Evolutionary conservation across 2,113 vertebrate genomes (phyloP).

Genomic region (Cnemophilus loriae): DNA sequence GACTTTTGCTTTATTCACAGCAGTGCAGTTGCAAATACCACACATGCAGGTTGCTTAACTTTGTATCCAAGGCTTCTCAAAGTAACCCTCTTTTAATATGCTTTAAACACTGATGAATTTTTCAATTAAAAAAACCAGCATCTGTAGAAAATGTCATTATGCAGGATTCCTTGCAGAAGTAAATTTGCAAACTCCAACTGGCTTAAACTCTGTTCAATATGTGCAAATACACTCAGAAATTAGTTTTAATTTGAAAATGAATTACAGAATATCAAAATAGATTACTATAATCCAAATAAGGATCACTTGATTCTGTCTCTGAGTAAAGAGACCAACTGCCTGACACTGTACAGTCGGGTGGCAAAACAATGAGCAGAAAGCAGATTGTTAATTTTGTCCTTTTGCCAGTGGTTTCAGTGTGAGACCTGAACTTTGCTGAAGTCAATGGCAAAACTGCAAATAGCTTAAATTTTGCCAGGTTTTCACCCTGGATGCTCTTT

Average conservation of each 20-base stretch:
- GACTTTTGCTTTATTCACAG: background rate
- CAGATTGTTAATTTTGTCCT: background rate
- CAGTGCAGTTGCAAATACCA: background rate
- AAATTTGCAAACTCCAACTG: background rate
- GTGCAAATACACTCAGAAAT: background rate
- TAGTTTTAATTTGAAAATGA: background rate
- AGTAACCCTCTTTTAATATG: background rate
- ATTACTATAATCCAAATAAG: background rate
- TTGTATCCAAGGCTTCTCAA: background rate
- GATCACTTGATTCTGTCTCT: background rate
- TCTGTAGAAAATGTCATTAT: background rate
- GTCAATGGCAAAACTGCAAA: background rate
- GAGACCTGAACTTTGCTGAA: background rate
- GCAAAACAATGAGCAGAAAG: background rate
- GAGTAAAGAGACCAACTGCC: background rate
- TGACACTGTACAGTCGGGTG: background rate
- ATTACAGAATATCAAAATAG: background rate
- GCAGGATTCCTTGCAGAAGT: background rate
- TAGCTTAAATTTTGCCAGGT: background rate
- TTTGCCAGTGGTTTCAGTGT: background rate
- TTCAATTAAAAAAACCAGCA: background rate
- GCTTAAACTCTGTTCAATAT: background rate
- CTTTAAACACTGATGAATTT: background rate
- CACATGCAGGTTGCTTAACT: background rate
- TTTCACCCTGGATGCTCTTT: background rate